Evolutionary conservation across 1,140 invertebrate genomes (phyloP).

Genomic region (Bemisia tabaci): DNA sequence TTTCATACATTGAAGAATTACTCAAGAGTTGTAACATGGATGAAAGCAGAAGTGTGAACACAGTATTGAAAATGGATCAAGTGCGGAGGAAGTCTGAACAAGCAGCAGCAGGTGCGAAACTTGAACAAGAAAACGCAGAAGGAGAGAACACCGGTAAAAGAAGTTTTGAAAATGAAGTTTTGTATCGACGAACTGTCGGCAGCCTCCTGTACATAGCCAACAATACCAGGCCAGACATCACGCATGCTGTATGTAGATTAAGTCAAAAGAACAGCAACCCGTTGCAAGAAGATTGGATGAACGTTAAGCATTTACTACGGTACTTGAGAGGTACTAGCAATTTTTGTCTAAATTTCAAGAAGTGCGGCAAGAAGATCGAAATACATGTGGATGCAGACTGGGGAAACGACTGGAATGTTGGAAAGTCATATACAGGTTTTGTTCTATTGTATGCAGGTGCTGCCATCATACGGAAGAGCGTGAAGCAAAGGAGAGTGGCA

Average conservation of each 20-base stretch:
- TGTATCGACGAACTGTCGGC: neutral
- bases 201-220: neutral
- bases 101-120: neutral
- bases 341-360: neutral
- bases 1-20: neutral
- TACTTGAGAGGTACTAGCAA: neutral
- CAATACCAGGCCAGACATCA: neutral
- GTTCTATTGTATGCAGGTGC: neutral
- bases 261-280: neutral
- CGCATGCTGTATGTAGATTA: neutral
- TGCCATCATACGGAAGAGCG: neutral
- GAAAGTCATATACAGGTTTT: neutral
- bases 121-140: too few relatives aligned
- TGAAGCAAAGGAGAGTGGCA: neutral
- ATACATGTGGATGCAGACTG: neutral
- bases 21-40: neutral
- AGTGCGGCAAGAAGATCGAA: neutral
- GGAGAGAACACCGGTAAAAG: too few relatives aligned
- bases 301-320: neutral
- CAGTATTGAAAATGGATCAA: neutral
- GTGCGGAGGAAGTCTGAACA: neutral
- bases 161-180: neutral
- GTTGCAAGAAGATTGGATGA: neutral
- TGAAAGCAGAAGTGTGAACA: neutral
- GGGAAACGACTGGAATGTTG: neutral